A percentile compares a stretch with the other conserved stretches of the same genome.
Conservation (phyloP, 2,797 vertebrate species). For the Thamnophis elegans region DNA sequence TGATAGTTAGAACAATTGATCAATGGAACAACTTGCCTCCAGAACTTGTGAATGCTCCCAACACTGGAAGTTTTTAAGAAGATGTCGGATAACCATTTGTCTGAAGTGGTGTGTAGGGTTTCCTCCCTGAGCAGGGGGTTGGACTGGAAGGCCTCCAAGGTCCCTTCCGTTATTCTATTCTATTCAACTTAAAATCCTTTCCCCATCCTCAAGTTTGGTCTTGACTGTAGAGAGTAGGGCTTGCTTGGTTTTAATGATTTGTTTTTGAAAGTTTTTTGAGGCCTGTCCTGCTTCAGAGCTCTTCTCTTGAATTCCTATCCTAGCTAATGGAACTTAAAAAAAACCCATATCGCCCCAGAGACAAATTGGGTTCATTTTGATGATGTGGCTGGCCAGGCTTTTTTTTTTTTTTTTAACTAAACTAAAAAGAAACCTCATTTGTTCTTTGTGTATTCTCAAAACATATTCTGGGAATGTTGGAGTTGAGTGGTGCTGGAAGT, state of each 20-base stretch:
- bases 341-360: slow-evolving; percentile 7
- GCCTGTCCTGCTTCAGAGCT: neutral
- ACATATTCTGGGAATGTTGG: neutral
- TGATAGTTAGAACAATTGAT: too few species aligned
- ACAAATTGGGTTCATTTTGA: slow-evolving; percentile 20
- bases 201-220: neutral
- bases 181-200: neutral
- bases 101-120: too few species aligned
- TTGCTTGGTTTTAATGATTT: neutral
- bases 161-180: too few species aligned
- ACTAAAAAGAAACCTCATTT: neutral
- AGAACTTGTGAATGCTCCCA: too few species aligned
- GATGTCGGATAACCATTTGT: too few species aligned
- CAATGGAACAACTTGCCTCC: too few species aligned
- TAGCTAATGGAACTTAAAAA: slow-evolving; percentile 13
- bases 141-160: too few species aligned
- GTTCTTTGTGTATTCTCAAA: neutral
- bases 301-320: slow-evolving; percentile 39
- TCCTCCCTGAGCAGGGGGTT: too few species aligned
- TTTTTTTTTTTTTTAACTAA: neutral
- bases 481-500: neutral
- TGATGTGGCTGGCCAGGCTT: neutral
- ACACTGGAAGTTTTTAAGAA: too few species aligned
- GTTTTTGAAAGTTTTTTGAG: neutral
- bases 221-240: neutral